These are phyloP conservation scores for Aproaerema taeniolella DNA, from an alignment of 2,888 invertebrate species.

Conservation along the genomic window DNA sequence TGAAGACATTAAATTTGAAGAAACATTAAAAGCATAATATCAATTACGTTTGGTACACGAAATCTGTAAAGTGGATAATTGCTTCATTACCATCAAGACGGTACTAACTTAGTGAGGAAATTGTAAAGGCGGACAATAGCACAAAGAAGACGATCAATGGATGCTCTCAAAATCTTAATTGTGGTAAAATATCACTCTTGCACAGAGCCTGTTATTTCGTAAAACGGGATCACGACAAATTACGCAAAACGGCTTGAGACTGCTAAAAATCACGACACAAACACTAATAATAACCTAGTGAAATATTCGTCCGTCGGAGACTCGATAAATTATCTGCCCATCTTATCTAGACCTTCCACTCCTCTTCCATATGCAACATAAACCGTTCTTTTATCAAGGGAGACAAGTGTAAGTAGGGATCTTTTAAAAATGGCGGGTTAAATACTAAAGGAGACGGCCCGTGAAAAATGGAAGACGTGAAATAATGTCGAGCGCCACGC, in stretches of 20 bases:
- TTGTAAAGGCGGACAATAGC: conserved; percentile 7
- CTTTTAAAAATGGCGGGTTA: conserved; percentile 17
- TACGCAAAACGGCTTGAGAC: conserved; percentile 24
- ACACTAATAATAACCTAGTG: conserved; percentile 31
- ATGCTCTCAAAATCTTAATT: conserved; percentile 24
- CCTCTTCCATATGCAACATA: neutral
- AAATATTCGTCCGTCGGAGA: conserved; percentile 25
- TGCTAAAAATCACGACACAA: conserved; percentile 39
- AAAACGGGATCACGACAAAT: conserved; percentile 36
- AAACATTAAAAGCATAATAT: too few species aligned
- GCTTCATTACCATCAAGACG: conserved; percentile 8
- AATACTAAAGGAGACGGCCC: conserved; percentile 27
- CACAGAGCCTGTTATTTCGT: conserved; percentile 21
- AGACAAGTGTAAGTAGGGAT: conserved; percentile 13
- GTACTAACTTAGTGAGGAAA: neutral
- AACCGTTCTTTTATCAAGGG: neutral
- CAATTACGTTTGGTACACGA: too few species aligned
- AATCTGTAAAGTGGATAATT: too few species aligned
- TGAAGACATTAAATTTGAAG: neutral
- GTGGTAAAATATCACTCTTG: conserved; percentile 32
- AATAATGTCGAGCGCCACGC: conserved; percentile 22
- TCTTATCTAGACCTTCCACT: conserved; percentile 11
- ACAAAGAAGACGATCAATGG: conserved; percentile 21
- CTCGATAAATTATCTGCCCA: conserved; percentile 25
- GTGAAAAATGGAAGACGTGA: conserved; percentile 32